Evolutionary conservation across 2,888 invertebrate genomes (phyloP).

Genomic region (Aproaerema taeniolella): DNA sequence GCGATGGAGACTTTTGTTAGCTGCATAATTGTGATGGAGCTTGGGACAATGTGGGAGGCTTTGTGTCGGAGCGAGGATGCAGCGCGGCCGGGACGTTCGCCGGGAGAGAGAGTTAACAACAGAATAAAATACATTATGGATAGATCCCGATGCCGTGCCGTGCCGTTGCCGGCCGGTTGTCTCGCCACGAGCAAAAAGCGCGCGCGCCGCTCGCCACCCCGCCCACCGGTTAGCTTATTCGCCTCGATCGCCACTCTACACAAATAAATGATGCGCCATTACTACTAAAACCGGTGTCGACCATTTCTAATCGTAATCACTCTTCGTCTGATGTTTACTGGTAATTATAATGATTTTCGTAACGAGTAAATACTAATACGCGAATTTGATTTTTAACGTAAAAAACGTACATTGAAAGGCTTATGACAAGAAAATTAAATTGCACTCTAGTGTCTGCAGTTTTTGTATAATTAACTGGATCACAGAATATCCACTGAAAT

Average conservation of each 20-base stretch:
- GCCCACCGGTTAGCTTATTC: constrained; percentile 37
- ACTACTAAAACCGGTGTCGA: constrained; percentile 23
- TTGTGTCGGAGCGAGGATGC: constrained; percentile 37
- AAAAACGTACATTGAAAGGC: too few relatives aligned
- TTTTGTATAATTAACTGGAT: too few relatives aligned
- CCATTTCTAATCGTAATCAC: constrained; percentile 12
- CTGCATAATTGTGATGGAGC: constrained; percentile 57
- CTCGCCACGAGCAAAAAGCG: constrained; percentile 40
- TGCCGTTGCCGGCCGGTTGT: constrained; percentile 36
- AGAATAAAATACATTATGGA: constrained; percentile 67
- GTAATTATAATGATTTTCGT: background rate
- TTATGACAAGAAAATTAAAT: too few relatives aligned
- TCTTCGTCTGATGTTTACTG: too few relatives aligned
- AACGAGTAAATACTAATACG: too few relatives aligned
- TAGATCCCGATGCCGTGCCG: constrained; percentile 45
- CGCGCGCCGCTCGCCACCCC: constrained; percentile 34
- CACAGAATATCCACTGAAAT: too few relatives aligned
- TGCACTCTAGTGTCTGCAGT: too few relatives aligned
- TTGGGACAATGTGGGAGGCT: constrained; percentile 34
- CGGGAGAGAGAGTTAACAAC: constrained; percentile 56
- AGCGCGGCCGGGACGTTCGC: constrained; percentile 48
- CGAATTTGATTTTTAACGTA: too few relatives aligned
- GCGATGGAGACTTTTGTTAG: constrained; percentile 38
- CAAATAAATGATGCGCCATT: constrained; percentile 26
- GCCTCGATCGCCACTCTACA: constrained; percentile 27